These are phyloP conservation scores for Eurosta solidaginis DNA, from an alignment of 1,140 invertebrate genomes.

Conservation along the genomic window DNA sequence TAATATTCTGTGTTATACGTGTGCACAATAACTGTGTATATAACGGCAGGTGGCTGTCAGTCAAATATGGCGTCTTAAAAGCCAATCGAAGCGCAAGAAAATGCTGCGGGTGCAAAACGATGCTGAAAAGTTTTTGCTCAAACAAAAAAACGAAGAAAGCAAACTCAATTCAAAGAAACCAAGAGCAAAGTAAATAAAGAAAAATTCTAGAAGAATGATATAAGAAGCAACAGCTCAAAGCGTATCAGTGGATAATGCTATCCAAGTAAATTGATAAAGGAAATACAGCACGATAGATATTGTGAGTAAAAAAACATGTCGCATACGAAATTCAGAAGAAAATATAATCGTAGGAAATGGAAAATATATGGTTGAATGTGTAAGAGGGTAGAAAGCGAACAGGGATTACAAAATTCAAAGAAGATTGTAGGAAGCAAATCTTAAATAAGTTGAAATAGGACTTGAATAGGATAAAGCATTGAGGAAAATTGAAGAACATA, in stretches of 20 bases:
- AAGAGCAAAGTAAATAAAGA: not conserved
- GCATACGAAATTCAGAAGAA: not conserved
- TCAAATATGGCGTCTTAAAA: slow-evolving; percentile 18
- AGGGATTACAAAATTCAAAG: too few relatives aligned
- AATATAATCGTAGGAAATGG: too few relatives aligned
- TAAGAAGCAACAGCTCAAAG: not conserved
- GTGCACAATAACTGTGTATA: not conserved
- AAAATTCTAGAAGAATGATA: not conserved
- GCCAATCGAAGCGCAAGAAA: slow-evolving; percentile 4
- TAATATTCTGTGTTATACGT: not conserved
- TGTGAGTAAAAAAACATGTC: not conserved
- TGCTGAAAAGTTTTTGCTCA: not conserved
- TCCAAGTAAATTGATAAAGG: not conserved
- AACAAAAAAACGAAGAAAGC: not conserved
- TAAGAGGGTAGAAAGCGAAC: too few relatives aligned
- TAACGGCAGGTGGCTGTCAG: not conserved
- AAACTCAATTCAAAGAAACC: not conserved
- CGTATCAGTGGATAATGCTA: not conserved
- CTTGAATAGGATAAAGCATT: too few relatives aligned
- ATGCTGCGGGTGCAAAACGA: slow-evolving; percentile 1
- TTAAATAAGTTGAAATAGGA: too few relatives aligned
- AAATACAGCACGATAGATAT: not conserved
- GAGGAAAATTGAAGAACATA: too few relatives aligned
- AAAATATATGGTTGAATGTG: too few relatives aligned
- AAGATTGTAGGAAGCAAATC: too few relatives aligned